Evolutionary conservation across 2,113 vertebrate genomes (phyloP), one percentile per base, ranked within the genome.

Genomic region (Mirounga angustirostris): DNA sequence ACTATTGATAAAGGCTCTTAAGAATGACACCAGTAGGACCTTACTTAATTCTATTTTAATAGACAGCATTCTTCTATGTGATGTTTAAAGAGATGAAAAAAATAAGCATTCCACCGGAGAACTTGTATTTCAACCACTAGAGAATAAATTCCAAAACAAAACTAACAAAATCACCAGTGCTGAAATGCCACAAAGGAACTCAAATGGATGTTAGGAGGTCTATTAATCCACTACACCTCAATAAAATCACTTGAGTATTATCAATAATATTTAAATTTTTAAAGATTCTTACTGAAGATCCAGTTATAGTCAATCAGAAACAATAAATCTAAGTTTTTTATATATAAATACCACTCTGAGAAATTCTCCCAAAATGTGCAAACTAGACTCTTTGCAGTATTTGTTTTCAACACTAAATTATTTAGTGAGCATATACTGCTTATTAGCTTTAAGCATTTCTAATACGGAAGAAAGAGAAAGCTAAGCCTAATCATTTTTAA

Each of bases 121-220:
- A 56, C 19, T 65, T 84, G 61, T 18, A 91, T 54, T 88, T 43
- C 46, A 96, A 94, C 33, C 50, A 84, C 19, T 36, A 43, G 12
- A 94, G 73, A 96, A 88, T n/a, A 85, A 91, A 94, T 73, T 87
- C 67, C 73, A 96, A 93, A 95, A n/a, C 46, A 94, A 90, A 92
- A 63, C 61, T 86, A 85, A 96, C 9, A 92, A 88, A 54, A 63
- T 50, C 52, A 82, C 71, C 36, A 65, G 83, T 78, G 69, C 73
- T 50, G 15, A 88, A 36, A 93, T 50, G 58, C 36, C 46, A 91
- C 56, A 30, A n/a, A 88, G 28, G 67, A 92, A 82, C 13, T 46
- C 71, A 92, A 89, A 40, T 6, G 18, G 30, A 22, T 58, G 5
- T 69, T 28, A 74, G 11, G 71, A 26, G 16, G 6, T 56, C 69